Base-by-base conservation (phyloP, 2,113 vertebrate species). In the Alouatta palliata region DNA sequence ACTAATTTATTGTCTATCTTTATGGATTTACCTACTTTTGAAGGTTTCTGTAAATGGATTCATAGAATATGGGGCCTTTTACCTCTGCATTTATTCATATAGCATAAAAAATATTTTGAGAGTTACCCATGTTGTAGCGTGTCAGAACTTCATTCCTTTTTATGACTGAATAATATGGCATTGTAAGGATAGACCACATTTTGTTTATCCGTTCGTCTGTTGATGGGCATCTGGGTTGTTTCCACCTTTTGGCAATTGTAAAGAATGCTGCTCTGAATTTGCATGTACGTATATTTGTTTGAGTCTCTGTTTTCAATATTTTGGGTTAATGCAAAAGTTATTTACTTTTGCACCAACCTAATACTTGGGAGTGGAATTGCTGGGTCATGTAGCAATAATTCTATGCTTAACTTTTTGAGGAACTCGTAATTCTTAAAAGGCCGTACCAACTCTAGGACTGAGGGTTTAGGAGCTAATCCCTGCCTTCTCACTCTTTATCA, bases 101-200 rank as follows among this genome's bases (percentile, higher is more conserved):
- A 27, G 13, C 3, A 5, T 25, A 9, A 14, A n/a, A 71, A 32
- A 32, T 64, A 45, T 43, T 82, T 56, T 11, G 19, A n/a, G 71
- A 9, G 6, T 71, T 43, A 9, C 23, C 32, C 54, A 17, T 23
- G 32, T 37, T 27, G 43, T 49, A 37, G 40, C 20, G 2, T 2
- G 0, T 37, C n/a, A 2, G 73, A 5, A 13, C 11, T 5, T 14
- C 23, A 9, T 54, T 11, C 54, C 11, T 66, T 71, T 12, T 37
- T 16, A 6, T n/a, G 45, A 5, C 8, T 23, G n/a, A 68, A 49
- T 4, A 10, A 6, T 17, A 16, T 5, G 20, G 56, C 3, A 2
- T 12, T 10, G 32, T 12, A 0, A 20, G 21, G 25, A 3, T 3
- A 35, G 13, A 20, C 32, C 35, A 8, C 17, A 0, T 9, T 23